phyloP scores from a whole-genome alignment of 2,797 vertebrate species.

The Botia almorhae region DNA sequence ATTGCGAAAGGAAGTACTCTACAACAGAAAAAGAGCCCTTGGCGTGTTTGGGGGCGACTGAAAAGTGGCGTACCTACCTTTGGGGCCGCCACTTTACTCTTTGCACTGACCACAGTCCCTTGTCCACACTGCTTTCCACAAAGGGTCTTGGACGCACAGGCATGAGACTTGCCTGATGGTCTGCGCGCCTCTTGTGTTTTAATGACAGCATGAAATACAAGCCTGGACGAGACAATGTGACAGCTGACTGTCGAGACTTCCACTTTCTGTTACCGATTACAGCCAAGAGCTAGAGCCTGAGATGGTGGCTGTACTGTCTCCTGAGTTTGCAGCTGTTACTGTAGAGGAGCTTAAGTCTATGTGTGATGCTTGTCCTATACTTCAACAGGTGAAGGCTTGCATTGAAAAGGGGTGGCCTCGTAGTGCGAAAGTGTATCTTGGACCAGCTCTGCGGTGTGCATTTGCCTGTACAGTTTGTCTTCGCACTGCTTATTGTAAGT shows the following conservation, averaged over 20 bases:
- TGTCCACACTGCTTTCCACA: not conserved
- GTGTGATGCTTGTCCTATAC: not conserved
- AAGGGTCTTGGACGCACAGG: too few relatives aligned
- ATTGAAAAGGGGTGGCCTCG: constrained; percentile 1
- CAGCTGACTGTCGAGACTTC: constrained; percentile 2
- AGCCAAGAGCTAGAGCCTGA: not conserved
- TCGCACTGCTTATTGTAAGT: too few relatives aligned
- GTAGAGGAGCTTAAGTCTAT: not conserved
- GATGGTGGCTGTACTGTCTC: constrained; percentile 12
- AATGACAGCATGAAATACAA: constrained; percentile 25
- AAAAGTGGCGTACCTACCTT: constrained; percentile 29
- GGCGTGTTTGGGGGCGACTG: constrained; percentile 14
- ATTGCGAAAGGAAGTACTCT: constrained; percentile 30
- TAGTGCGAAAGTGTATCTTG: too few relatives aligned
- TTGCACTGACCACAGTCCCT: constrained; percentile 32
- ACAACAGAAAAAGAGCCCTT: constrained; percentile 28
- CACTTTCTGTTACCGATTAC: not conserved
- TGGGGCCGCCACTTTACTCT: constrained; percentile 25
- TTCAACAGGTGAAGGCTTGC: not conserved
- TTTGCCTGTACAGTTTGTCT: too few relatives aligned
- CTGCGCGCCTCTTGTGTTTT: not conserved
- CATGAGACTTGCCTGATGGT: not conserved
- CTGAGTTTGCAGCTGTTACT: not conserved
- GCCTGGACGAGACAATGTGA: not conserved
- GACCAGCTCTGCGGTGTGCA: too few relatives aligned